Base-by-base conservation (phyloP, 2,113 vertebrate genomes). In the Coregonus clupeaformis region DNA sequence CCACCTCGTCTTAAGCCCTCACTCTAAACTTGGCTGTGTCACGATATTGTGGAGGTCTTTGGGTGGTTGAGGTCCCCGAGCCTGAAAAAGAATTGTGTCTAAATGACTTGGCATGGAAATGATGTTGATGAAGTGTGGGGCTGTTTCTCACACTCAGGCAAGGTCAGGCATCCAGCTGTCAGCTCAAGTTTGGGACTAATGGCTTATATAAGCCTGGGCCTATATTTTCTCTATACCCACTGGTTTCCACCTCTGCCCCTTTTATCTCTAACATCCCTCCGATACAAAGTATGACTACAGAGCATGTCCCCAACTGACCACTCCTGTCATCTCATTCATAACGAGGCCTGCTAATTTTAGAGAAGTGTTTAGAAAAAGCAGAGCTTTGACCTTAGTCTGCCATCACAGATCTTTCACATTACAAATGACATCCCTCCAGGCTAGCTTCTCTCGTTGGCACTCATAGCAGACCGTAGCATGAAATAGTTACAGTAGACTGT, bases 81-180 rank as follows among this genome's bases (percentile, higher is more conserved):
- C 77, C 82, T 74, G 86, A 92, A 91, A 90, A 90, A 87, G 89
- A 91, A 92, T 92, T 87, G 89, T 87, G 88, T 89, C 89, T 91
- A 93, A 93, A 92, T 93, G 89, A 92, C 91, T 92, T 92, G 91
- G 90, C 90, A 90, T 87, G 84, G 88, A 89, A 89, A 88, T 82
- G 85, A 92, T 94, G 92, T 92, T 89, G 92, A 91, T 92, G 89
- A 32, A 68, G 86, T 72, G 79, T 65, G 1, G 78, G 87, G 75
- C 84, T 76, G 80, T 86, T 90, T 68, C 75, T 85, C 82, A 89
- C 87, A 92, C 87, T 84, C 81, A 79, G 85, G 78, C 91, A 92
- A 94, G 92, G 75, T 90, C 85, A 87, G 68, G 80, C 80, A 91
- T 90, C 91, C 87, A 91, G 85, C 83, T 92, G 89, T 92, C 91